Evolutionary conservation across 2,113 vertebrate genomes (phyloP).

Genomic region (Gila orcuttii): DNA sequence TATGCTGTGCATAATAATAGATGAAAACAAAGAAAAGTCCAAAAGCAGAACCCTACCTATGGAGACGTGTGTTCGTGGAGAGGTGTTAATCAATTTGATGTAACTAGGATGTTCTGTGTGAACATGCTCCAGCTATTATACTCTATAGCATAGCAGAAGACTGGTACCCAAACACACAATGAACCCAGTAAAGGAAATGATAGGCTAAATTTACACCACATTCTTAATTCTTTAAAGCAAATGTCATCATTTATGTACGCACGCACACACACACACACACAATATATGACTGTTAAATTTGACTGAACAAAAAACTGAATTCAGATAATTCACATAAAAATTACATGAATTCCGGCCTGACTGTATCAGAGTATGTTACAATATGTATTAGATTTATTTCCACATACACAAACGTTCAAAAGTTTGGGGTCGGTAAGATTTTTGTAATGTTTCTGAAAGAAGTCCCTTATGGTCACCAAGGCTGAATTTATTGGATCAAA

Average conservation of each 20-base stretch:
- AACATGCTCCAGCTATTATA: neutral
- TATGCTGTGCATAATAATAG: neutral
- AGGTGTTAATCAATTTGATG: neutral
- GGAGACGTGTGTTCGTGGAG: neutral
- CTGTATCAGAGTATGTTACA: neutral
- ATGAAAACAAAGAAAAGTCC: neutral
- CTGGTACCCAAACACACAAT: neutral
- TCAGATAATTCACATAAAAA: too few species aligned
- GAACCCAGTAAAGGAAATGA: neutral
- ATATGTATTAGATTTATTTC: neutral
- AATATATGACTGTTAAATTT: too few species aligned
- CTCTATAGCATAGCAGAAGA: neutral
- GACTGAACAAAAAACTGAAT: too few species aligned
- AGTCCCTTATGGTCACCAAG: neutral
- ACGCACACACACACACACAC: too few species aligned
- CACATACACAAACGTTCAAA: neutral
- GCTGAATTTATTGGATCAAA: neutral
- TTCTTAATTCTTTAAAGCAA: neutral
- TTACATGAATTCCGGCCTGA: too few species aligned
- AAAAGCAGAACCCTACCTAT: neutral
- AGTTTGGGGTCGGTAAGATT: neutral
- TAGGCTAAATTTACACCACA: neutral
- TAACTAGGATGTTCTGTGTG: neutral
- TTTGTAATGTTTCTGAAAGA: neutral
- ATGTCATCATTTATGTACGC: too few species aligned